Percentiles rank a stretch among this genome's conserved stretches.
phyloP scores from a whole-genome alignment of 2,888 invertebrate species.

The Cotesia congregata region DNA sequence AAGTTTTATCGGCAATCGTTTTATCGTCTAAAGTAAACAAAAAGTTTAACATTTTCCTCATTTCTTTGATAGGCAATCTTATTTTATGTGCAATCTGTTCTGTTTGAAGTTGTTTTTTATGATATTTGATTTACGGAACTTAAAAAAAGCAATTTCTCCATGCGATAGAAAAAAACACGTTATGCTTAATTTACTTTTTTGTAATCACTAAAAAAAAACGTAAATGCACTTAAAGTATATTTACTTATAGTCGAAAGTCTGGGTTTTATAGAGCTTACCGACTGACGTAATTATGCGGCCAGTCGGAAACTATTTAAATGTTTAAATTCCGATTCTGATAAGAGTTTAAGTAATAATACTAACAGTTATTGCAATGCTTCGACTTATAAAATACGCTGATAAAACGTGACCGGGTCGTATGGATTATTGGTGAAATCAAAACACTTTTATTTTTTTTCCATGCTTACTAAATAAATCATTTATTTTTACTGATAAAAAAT shows the following conservation, averaged over 20 bases:
- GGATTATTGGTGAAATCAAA: slow-evolving; percentile 16
- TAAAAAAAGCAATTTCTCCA: neutral
- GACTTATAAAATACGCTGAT: slow-evolving; percentile 24
- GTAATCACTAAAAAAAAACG: neutral
- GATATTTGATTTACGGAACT: neutral
- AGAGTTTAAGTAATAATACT: slow-evolving; percentile 18
- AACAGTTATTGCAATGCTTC: slow-evolving; percentile 17
- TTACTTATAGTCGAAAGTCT: too few species aligned
- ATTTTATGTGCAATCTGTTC: neutral
- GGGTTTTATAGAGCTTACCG: neutral
- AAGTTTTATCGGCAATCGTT: slow-evolving; percentile 12
- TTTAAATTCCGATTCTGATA: neutral
- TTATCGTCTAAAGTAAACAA: neutral
- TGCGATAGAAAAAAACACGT: neutral
- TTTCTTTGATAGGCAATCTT: neutral
- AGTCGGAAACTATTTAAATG: slow-evolving; percentile 14
- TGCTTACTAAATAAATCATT: too few species aligned
- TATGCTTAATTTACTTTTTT: neutral
- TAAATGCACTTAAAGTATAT: neutral
- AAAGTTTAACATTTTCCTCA: neutral
- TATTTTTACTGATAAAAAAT: too few species aligned
- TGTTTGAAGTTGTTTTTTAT: neutral
- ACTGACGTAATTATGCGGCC: slow-evolving; percentile 13
- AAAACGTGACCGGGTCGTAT: slow-evolving; percentile 19
- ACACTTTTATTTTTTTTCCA: neutral